Evolutionary conservation across 1,140 invertebrate genomes (phyloP).

Genomic region (Camponotus floridanus): DNA sequence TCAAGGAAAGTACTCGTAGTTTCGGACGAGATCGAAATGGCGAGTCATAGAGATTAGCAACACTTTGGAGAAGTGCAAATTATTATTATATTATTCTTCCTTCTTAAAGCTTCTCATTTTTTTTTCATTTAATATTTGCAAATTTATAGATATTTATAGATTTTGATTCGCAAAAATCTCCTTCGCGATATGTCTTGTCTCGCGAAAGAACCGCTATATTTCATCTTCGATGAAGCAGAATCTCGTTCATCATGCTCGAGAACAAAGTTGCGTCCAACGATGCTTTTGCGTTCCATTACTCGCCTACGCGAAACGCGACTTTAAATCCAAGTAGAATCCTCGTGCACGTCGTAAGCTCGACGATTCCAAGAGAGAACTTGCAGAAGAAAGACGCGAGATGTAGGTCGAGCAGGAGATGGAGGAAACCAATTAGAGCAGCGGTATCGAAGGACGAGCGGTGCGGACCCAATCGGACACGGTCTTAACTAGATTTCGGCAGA

Average conservation of each 20-base stretch:
- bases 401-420: constrained; percentile 24
- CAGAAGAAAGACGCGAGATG: constrained; percentile 7
- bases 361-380: constrained; percentile 15
- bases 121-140: not conserved
- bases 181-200: not conserved
- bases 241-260: not conserved
- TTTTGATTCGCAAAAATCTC: not conserved
- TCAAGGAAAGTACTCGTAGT: not conserved
- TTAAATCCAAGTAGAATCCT: constrained; percentile 29
- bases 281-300: not conserved
- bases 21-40: not conserved
- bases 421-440: constrained; percentile 71
- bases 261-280: constrained; percentile 3
- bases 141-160: not conserved
- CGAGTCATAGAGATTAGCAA: not conserved
- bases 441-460: constrained; percentile 50
- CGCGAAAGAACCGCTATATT: not conserved
- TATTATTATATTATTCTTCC: not conserved
- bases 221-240: not conserved
- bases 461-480: constrained; percentile 73
- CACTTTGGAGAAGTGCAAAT: not conserved
- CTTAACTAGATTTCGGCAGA: constrained; percentile 71
- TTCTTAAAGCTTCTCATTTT: not conserved
- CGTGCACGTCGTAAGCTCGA: constrained; percentile 13
- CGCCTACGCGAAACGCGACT: constrained; percentile 6